Evolutionary conservation across 1,140 invertebrate genomes (phyloP).

Genomic region (Leguminivora glycinivorella): DNA sequence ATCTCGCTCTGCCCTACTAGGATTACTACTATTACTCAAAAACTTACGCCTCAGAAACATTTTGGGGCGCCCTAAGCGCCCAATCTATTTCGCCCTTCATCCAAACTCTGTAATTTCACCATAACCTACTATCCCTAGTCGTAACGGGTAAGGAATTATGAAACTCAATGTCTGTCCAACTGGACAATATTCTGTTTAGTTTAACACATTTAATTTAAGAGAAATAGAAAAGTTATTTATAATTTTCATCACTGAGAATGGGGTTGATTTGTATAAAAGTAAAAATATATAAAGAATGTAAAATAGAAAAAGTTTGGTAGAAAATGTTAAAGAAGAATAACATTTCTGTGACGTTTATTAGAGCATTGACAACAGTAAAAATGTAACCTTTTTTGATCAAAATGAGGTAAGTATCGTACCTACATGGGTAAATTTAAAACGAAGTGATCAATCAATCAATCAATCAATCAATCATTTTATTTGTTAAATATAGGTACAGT

Average conservation of each 20-base stretch:
- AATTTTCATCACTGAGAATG: not conserved
- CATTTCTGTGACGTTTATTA: not conserved
- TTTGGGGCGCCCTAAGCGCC: slow-evolving; percentile 50
- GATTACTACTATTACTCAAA: not conserved
- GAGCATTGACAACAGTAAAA: not conserved
- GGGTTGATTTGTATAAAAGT: not conserved
- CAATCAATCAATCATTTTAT: too few relatives aligned
- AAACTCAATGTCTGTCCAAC: not conserved
- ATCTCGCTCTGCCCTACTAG: too few relatives aligned
- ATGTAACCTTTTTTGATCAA: not conserved
- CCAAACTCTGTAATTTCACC: slow-evolving; percentile 41
- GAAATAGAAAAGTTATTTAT: not conserved
- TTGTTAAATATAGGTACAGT: too few relatives aligned
- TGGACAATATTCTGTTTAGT: not conserved
- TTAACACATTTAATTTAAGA: not conserved
- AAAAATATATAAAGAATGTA: not conserved
- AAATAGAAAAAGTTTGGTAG: not conserved
- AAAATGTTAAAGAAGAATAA: slow-evolving; percentile 15
- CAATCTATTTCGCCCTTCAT: slow-evolving; percentile 55
- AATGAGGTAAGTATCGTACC: not conserved
- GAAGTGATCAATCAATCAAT: too few relatives aligned
- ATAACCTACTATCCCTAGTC: not conserved
- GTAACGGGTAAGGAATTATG: not conserved
- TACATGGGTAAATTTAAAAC: too few relatives aligned
- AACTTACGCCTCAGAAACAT: slow-evolving; percentile 52